These are phyloP conservation scores for Aquatica leii DNA, from an alignment of 2,888 invertebrate genomes.

Conservation along the genomic window DNA sequence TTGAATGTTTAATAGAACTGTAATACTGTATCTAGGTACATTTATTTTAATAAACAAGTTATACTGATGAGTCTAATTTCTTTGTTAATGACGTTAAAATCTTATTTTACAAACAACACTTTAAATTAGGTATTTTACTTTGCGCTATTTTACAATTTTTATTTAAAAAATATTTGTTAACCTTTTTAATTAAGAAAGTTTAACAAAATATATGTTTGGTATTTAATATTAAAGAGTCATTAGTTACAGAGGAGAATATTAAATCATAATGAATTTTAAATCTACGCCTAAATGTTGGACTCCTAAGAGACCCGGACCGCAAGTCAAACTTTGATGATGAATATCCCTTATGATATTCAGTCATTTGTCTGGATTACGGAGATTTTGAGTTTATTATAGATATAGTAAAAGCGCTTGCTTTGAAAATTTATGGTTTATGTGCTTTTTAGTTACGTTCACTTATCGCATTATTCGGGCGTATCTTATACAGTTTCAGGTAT, in stretches of 20 bases:
- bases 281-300: slow-evolving; percentile 15
- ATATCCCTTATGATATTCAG: slow-evolving; percentile 31
- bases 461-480: neutral
- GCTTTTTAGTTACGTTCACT: slow-evolving; percentile 18
- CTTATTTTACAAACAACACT: too few relatives aligned
- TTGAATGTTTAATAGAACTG: too few relatives aligned
- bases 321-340: slow-evolving; percentile 32
- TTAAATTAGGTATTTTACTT: too few relatives aligned
- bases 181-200: too few relatives aligned
- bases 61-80: too few relatives aligned
- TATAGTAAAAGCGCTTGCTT: slow-evolving; percentile 26
- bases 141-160: too few relatives aligned
- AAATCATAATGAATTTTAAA: slow-evolving; percentile 20
- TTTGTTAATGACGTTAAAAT: too few relatives aligned
- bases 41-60: too few relatives aligned
- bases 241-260: slow-evolving; percentile 1
- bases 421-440: slow-evolving; percentile 28
- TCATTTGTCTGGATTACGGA: slow-evolving; percentile 32
- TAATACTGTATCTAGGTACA: too few relatives aligned
- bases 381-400: slow-evolving; percentile 29
- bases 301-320: slow-evolving; percentile 13
- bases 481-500: neutral
- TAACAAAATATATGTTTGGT: too few relatives aligned
- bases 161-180: too few relatives aligned
- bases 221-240: too few relatives aligned